Base-by-base conservation (phyloP, 1,140 invertebrate genomes). In the Eufriesea mexicana region DNA sequence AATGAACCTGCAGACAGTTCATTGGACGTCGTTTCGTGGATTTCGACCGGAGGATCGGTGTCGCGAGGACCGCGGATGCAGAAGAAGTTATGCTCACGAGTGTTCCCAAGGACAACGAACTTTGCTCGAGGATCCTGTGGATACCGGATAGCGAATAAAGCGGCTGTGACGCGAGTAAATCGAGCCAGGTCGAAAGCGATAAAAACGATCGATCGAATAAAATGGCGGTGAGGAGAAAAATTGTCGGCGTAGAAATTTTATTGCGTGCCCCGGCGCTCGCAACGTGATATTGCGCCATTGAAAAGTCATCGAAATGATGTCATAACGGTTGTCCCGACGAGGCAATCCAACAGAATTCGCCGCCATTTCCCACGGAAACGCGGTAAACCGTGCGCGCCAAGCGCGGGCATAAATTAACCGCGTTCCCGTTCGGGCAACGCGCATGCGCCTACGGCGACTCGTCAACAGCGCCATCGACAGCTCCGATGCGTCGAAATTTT, bases 301-400 rank as follows among this genome's bases (percentile, higher is more conserved):
- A 57, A 59, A 61, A 51, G 64, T 79, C 61, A 57, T 18, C n/a
- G 47, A 10, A 51, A 84, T 47, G 55, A 67, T 25, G 51, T 85
- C 67, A 59, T 62, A 86, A 83, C 67, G 67, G 67, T 54, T 71
- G 67, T 25, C 45, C 57, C 55, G 35, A 62, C n/a, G 67, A 28
- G 23, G 42, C 47, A 77, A 73, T 59, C 57, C 54, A 35, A 12
- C 12, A 45, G 49, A 72, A 42, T 66, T 71, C 67, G 28, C 20
- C 47, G 54, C 16, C 62, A 74, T 86, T 83, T 86, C 62, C 23
- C 73, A 64, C 54, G 73, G 73, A 55, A 82, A 73, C 55, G 47
- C 51, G 55, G 45, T 23, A 51, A 20, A 54, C 51, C 45, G 61
- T 45, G 51, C 61, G 51, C 47, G 20, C 16, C 51, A n/a, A n/a